Base-by-base conservation (phyloP, 1,140 invertebrate genomes). In the Trachelipus rathkii region DNA sequence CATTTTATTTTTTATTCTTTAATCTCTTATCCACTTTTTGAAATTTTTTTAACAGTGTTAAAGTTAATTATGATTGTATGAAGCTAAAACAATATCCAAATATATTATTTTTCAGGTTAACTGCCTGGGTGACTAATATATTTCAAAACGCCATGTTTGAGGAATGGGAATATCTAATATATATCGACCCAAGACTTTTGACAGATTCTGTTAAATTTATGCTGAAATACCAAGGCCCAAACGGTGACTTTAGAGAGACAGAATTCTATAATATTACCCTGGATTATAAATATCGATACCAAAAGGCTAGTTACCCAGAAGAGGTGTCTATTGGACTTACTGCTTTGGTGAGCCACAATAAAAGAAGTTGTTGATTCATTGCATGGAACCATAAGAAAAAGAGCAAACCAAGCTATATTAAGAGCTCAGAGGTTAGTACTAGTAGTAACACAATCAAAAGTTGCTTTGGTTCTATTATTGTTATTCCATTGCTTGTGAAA, bases 141-240 rank as follows among this genome's bases (percentile, higher is more conserved):
- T 84, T 88, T 33, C 83, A 84, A 11, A 79, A 85, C 43, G 85
- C 84, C 0, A 82, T 84, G 43, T 87, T 86, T 75, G 85, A 86
- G 77, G 87, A 88, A 76, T 88, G 87, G 87, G 87, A 88, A 81
- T 85, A 87, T 80, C 75, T 85, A 50, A 84, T 87, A 73, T 87
- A 84, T 68, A 82, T 88, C 11, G 87, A 88, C 75, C 81, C 83
- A 0, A 75, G 82, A 46, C 83, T 88, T 19, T 80, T 87, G 72
- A 77, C 76, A 0, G 71, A 77, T 13, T 82, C 82, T 8, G 77
- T 85, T 11, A 77, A 80, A n/a, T 88, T 87, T 84, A 72, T 88
- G 0, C 50, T 88, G 0, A 78, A 83, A 21, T 82, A 84, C 74
- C 87, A 88, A 78, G 83, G 81, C n/a, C 10, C 45, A 8, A 82